These are phyloP conservation scores for Geococcyx californianus DNA, from an alignment of 2,113 vertebrate species.

Conservation along the genomic window DNA sequence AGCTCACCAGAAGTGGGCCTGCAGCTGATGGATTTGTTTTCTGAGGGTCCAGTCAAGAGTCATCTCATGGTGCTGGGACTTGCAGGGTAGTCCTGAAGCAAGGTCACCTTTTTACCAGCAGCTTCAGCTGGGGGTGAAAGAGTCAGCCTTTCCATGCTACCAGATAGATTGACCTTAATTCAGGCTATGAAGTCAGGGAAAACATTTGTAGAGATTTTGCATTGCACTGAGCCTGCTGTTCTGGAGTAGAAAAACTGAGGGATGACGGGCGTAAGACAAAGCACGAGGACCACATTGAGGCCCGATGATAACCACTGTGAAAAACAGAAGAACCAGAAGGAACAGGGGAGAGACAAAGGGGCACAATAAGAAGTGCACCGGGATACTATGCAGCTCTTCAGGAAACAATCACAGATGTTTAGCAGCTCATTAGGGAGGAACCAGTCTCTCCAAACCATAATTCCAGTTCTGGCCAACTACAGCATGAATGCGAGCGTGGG, in stretches of 20 bases:
- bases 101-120: neutral
- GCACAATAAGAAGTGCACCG: neutral
- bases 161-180: neutral
- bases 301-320: neutral
- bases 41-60: neutral
- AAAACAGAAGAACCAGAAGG: neutral
- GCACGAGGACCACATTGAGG: neutral
- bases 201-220: neutral
- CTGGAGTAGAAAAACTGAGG: neutral
- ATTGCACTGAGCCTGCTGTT: neutral
- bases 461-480: neutral
- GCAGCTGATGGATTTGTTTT: neutral
- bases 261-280: neutral
- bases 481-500: neutral
- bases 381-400: neutral
- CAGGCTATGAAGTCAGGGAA: neutral
- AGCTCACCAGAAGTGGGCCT: neutral
- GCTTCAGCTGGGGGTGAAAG: neutral
- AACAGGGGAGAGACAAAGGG: neutral
- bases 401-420: constrained; percentile 12
- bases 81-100: neutral
- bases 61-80: neutral
- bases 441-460: neutral
- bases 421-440: neutral
- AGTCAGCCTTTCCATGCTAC: neutral